Evolutionary conservation across 1,140 invertebrate species (phyloP).

Genomic region (Physella acuta): DNA sequence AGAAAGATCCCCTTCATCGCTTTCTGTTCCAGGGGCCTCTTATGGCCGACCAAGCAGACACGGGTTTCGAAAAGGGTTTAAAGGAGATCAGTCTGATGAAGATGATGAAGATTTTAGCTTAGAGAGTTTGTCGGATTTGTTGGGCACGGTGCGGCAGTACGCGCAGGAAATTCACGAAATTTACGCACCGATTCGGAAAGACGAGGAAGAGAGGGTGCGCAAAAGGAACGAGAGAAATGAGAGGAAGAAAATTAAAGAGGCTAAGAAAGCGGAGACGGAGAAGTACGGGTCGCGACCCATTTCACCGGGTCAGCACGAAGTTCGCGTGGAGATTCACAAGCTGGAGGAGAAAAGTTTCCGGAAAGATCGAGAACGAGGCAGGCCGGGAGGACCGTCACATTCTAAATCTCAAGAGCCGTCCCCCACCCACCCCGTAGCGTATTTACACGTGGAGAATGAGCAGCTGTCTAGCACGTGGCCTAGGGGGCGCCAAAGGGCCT

Average conservation of each 20-base stretch:
- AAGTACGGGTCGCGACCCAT: no score
- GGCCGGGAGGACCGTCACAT: background rate
- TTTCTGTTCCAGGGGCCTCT: background rate
- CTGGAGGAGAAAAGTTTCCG: background rate
- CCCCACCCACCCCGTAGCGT: constrained; percentile 1
- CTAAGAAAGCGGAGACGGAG: background rate
- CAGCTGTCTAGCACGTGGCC: constrained; percentile 25
- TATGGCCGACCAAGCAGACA: background rate
- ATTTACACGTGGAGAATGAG: constrained; percentile 19
- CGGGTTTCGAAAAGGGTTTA: background rate
- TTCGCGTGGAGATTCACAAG: constrained; percentile 16
- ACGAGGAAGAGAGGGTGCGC: constrained; percentile 13
- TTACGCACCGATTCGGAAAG: constrained; percentile 19
- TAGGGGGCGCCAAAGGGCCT: background rate
- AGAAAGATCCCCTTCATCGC: constrained; percentile 2
- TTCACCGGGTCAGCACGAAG: constrained; percentile 15
- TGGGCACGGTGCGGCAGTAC: constrained; percentile 22
- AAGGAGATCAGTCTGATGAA: background rate
- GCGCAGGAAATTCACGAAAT: constrained; percentile 24
- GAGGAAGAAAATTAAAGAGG: constrained; percentile 4
- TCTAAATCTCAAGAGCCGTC: constrained; percentile 13
- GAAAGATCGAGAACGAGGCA: background rate
- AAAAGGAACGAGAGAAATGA: background rate
- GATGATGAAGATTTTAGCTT: constrained; percentile 22
- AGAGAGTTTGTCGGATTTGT: constrained; percentile 9